Evolutionary conservation across 2,113 vertebrate genomes (phyloP), one percentile per base, ranked within the genome.

Genomic region (Catagonus wagneri): DNA sequence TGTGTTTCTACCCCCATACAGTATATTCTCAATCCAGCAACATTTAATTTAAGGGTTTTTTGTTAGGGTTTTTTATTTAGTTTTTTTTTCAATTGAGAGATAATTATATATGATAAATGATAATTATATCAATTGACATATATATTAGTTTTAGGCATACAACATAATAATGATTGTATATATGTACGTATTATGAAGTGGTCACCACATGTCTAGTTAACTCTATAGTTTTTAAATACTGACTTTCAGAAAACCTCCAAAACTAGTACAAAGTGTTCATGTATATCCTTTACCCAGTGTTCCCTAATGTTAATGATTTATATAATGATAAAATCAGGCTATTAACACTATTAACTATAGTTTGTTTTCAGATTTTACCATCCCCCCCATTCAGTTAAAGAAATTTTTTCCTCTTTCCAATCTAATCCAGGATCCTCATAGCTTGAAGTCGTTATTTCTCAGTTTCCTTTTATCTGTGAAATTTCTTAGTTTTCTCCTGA

Each of bases 201-300:
- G 78, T 69, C 63, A 44, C 3, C 39, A 12, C 39, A 71, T 3
- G 16, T 65, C 39, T 25, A n/a, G 29, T 69, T 56, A 90, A 69
- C 56, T 44, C 56, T 17, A 44, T 16, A 72, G n/a, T 63, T 34
- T 63, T 36, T 52, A 1, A 20, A 0, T 61, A 60, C 83, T 74
- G 61, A 76, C n/a, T 90, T 76, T 34, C 2, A 81, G n/a, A 78
- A 93, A 89, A 89, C 4, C 92, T 84, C 19, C 69, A 83, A 32
- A 56, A 9, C 20, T 13, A 60, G 20, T 58, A 68, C 16, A 56
- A 10, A 54, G 2, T 71, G 7, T 58, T 52, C 4, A 36, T 1
- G 9, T 39, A 5, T 12, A 6, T 20, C 58, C 34, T 83, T 63
- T 56, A 19, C 34, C 14, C 12, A 50, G 9, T 6, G 65, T 95